These are phyloP conservation scores for Hydrozoanthus gracilis DNA, from an alignment of 92 coral and sea anemone species.

Conservation along the genomic window DNA sequence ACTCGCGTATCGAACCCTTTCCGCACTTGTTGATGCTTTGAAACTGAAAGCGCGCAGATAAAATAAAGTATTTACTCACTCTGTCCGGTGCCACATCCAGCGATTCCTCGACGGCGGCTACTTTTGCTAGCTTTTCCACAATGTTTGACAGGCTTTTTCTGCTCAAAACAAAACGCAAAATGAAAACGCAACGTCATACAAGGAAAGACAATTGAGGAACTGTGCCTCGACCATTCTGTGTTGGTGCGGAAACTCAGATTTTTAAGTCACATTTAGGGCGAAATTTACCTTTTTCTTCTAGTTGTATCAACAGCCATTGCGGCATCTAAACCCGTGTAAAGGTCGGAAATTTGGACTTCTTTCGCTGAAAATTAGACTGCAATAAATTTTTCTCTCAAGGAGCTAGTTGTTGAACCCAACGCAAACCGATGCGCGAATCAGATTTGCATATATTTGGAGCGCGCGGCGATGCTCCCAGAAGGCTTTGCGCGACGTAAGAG, in stretches of 20 bases:
- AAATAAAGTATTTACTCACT: slow-evolving; percentile 55
- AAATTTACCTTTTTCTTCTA: slow-evolving; percentile 32
- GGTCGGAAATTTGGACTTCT: background rate
- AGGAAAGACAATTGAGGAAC: slow-evolving; percentile 84
- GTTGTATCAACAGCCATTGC: slow-evolving; percentile 24
- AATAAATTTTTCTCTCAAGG: background rate
- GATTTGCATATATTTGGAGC: slow-evolving; percentile 93
- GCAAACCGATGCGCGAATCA: slow-evolving; percentile 67
- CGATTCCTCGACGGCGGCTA: slow-evolving; percentile 48
- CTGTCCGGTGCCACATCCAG: slow-evolving; percentile 41
- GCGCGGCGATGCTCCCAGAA: slow-evolving; percentile 87
- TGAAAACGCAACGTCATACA: slow-evolving; percentile 82
- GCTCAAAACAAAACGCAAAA: slow-evolving; percentile 38
- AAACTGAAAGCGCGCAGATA: slow-evolving; percentile 51
- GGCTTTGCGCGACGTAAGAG: slow-evolving; percentile 37
- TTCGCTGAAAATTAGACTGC: background rate
- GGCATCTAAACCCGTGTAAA: slow-evolving; percentile 5
- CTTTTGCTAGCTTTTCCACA: slow-evolving; percentile 73
- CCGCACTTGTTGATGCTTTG: slow-evolving; percentile 30
- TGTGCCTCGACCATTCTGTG: slow-evolving; percentile 7
- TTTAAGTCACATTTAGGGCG: slow-evolving; percentile 14
- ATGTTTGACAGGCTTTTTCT: slow-evolving; percentile 70
- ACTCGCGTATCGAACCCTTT: background rate
- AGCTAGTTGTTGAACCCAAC: slow-evolving; percentile 49
- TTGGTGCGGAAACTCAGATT: slow-evolving; percentile 42